A percentile compares a stretch with the other conserved stretches of the same genome.
Conservation (phyloP, 1,140 invertebrate genomes). For the honey bee (Apis mellifera) region DNA sequence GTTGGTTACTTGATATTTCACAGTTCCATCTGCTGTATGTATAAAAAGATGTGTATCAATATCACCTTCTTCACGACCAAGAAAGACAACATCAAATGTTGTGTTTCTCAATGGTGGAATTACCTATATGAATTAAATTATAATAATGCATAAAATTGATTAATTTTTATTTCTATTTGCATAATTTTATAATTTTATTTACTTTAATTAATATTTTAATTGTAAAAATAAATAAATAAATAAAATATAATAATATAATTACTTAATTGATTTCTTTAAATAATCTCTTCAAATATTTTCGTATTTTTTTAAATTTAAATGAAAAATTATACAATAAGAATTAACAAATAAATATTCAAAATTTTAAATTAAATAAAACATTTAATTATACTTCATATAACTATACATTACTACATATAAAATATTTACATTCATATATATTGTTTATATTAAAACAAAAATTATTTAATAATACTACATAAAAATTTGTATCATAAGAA, state of each 20-base stretch:
- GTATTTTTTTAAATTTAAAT: not conserved
- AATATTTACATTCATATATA: not conserved
- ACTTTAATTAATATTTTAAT: too few relatives aligned
- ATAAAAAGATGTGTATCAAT: constrained; percentile 95
- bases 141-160: not conserved
- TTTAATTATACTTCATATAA: too few relatives aligned
- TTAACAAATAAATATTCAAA: not conserved
- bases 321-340: not conserved
- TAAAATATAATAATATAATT: too few relatives aligned
- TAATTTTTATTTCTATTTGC: not conserved
- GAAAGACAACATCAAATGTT: constrained; percentile 96
- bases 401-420: too few relatives aligned
- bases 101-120: constrained; percentile 95
- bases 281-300: not conserved
- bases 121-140: constrained; percentile 82
- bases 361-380: not conserved
- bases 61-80: constrained; percentile 93
- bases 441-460: not conserved
- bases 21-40: constrained; percentile 94
- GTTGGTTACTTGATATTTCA: constrained; percentile 87
- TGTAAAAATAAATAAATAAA: not conserved
- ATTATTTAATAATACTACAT: not conserved
- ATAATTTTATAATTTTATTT: not conserved
- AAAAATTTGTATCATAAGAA: not conserved
- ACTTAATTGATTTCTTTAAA: not conserved